Evolutionary conservation across 2,888 invertebrate genomes (phyloP).

Genomic region (Caenorhabditis auriculariae): DNA sequence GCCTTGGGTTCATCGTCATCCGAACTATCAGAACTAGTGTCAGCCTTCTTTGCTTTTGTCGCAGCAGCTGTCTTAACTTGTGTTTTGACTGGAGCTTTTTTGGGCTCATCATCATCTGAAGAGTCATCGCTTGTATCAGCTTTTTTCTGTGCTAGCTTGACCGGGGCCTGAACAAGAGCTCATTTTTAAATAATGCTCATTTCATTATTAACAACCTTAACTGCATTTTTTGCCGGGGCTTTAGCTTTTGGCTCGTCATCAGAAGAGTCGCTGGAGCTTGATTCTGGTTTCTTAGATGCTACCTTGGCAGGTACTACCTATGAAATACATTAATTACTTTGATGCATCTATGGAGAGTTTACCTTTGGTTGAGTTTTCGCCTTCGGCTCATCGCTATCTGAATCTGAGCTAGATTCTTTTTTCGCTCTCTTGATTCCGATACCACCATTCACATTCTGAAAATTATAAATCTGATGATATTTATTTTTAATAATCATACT

Average conservation of each 20-base stretch:
- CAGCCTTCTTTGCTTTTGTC: conserved; percentile 24
- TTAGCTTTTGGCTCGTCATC: conserved; percentile 23
- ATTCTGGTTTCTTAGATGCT: conserved; percentile 13
- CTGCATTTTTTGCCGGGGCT: conserved; percentile 4
- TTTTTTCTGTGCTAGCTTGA: conserved; percentile 7
- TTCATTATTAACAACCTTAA: neutral
- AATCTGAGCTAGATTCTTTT: conserved; percentile 5
- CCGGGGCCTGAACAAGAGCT: neutral
- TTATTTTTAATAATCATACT: too few species aligned
- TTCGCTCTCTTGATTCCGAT: too few species aligned
- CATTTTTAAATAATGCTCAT: neutral
- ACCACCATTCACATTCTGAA: too few species aligned
- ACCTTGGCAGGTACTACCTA: conserved; percentile 5
- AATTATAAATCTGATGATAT: too few species aligned
- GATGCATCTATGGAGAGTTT: too few species aligned
- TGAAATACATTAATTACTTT: too few species aligned
- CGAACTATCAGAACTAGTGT: conserved; percentile 16
- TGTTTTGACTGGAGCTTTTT: conserved; percentile 18
- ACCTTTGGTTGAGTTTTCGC: too few species aligned
- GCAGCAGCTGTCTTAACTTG: conserved; percentile 15
- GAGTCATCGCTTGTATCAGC: conserved; percentile 13
- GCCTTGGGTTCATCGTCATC: conserved; percentile 30
- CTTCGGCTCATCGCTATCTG: conserved; percentile 6
- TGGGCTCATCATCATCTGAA: conserved; percentile 20
- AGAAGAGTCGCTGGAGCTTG: conserved; percentile 2